A percentile compares a stretch with the other conserved stretches of the same genome.
phyloP scores from a whole-genome alignment of 2,113 vertebrate genomes.

The Epinephelus fuscoguttatus region DNA sequence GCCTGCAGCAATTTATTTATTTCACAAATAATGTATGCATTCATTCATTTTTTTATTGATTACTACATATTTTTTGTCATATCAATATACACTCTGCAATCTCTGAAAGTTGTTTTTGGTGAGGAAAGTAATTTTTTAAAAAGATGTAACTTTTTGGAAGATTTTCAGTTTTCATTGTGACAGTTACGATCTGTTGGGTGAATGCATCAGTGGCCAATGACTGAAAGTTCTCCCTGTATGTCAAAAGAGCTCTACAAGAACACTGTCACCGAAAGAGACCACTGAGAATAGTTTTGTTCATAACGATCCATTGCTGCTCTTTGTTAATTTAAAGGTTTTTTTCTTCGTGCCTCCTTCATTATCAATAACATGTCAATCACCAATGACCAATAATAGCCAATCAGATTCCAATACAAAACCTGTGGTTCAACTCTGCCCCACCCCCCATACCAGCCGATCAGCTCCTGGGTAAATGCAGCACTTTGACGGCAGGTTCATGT shows the following conservation, averaged over 20 bases:
- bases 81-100: not conserved
- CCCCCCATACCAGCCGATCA: not conserved
- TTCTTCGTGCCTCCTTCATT: not conserved
- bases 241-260: not conserved
- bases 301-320: not conserved
- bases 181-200: not conserved
- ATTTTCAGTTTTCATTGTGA: not conserved
- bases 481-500: slow-evolving; percentile 48
- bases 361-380: not conserved
- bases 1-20: not conserved
- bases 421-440: not conserved
- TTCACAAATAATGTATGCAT: not conserved
- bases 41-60: not conserved
- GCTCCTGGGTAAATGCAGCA: slow-evolving; percentile 15
- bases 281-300: not conserved
- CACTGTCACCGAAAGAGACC: not conserved
- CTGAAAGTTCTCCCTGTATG: not conserved
- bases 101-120: not conserved
- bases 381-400: not conserved
- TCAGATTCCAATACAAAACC: not conserved
- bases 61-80: too few species aligned
- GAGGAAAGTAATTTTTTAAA: not conserved
- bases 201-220: not conserved
- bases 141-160: not conserved
- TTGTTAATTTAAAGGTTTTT: not conserved